Conservation (phyloP, 2,888 invertebrate species). For the Drosophila merina region DNA sequence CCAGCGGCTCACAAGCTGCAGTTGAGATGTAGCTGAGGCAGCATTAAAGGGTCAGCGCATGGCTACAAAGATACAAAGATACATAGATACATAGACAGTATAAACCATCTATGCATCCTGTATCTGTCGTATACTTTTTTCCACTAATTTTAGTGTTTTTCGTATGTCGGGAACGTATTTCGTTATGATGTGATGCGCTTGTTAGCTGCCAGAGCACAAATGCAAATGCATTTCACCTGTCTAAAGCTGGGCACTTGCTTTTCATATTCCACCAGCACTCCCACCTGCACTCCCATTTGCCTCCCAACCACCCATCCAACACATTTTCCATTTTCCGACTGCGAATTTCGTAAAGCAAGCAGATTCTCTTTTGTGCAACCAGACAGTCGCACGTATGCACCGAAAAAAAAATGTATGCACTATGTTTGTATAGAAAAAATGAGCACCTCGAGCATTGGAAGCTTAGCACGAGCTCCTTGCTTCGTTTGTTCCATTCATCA, state of each 20-base stretch:
- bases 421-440: slow-evolving; percentile 30
- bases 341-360: slow-evolving; percentile 56
- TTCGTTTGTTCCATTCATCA: slow-evolving; percentile 65
- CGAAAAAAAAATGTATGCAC: slow-evolving; percentile 42
- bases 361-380: slow-evolving; percentile 57
- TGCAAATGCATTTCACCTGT: slow-evolving; percentile 60
- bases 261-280: slow-evolving; percentile 21
- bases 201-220: slow-evolving; percentile 62
- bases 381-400: slow-evolving; percentile 45
- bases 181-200: slow-evolving; percentile 68
- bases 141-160: slow-evolving; percentile 52
- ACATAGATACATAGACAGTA: background rate
- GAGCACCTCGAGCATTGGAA: slow-evolving; percentile 62
- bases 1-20: slow-evolving; percentile 31
- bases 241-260: slow-evolving; percentile 73
- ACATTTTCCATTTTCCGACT: slow-evolving; percentile 13
- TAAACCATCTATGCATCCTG: slow-evolving; percentile 24
- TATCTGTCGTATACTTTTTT: slow-evolving; percentile 29
- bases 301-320: background rate
- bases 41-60: slow-evolving; percentile 51
- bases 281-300: background rate
- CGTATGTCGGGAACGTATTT: slow-evolving; percentile 47
- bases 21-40: slow-evolving; percentile 7
- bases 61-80: slow-evolving; percentile 11
- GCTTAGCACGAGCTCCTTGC: slow-evolving; percentile 61